Conservation (phyloP, 2,797 vertebrate genomes). For the Phrynocephalus vlangalii region DNA sequence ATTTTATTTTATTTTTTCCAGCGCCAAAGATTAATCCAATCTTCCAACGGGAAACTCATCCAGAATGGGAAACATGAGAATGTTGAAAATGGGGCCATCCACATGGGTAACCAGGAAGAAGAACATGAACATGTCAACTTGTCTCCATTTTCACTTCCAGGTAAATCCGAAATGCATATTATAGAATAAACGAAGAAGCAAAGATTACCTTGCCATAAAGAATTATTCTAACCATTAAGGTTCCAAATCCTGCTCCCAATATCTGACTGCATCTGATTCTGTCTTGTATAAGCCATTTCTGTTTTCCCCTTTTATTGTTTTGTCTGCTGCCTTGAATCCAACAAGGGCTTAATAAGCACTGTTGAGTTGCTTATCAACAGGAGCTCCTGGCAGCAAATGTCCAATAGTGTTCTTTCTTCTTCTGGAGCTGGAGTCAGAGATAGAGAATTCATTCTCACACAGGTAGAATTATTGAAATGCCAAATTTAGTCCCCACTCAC, state of each 20-base stretch:
- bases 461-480: background rate
- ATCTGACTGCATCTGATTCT: background rate
- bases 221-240: background rate
- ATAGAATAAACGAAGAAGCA: slow-evolving; percentile 10
- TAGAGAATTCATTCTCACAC: background rate
- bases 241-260: too few species aligned
- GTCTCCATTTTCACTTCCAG: slow-evolving; percentile 90
- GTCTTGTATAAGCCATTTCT: background rate
- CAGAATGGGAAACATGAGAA: slow-evolving; percentile 88
- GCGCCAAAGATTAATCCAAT: slow-evolving; percentile 93
- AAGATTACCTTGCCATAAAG: slow-evolving; percentile 26
- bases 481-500: background rate
- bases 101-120: slow-evolving; percentile 81
- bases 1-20: slow-evolving; percentile 69
- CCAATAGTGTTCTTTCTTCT: background rate
- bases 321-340: too few species aligned
- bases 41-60: slow-evolving; percentile 86
- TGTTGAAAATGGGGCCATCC: slow-evolving; percentile 93
- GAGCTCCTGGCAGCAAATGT: background rate
- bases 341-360: background rate
- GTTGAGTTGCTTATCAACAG: background rate
- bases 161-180: slow-evolving; percentile 71
- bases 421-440: too few species aligned
- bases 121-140: slow-evolving; percentile 77
- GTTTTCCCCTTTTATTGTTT: background rate